Evolutionary conservation across 2,888 invertebrate species (phyloP).

Genomic region (Xestobium rufovillosum): DNA sequence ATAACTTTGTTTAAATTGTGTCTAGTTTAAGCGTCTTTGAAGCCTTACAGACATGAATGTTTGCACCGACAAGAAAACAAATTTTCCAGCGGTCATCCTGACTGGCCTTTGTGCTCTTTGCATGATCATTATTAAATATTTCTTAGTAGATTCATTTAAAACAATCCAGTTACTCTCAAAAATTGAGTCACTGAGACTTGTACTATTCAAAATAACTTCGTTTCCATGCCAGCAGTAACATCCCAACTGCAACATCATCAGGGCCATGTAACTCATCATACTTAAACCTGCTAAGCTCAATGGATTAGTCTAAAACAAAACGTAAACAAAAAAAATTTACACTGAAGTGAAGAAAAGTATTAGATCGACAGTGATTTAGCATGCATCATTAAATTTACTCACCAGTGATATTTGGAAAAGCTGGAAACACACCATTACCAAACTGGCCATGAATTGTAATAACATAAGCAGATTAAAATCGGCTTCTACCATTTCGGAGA

Average conservation of each 20-base stretch:
- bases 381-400: constrained; percentile 6
- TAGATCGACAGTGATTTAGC: background rate
- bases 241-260: constrained; percentile 43
- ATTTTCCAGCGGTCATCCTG: constrained; percentile 17
- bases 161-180: constrained; percentile 14
- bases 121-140: constrained; percentile 14
- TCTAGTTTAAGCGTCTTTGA: too few relatives aligned
- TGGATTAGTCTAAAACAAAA: constrained; percentile 4
- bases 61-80: constrained; percentile 12
- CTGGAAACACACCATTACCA: constrained; percentile 19
- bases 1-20: too few relatives aligned
- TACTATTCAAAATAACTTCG: constrained; percentile 32
- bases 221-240: constrained; percentile 45
- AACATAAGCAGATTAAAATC: constrained; percentile 18
- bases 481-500: constrained; percentile 18
- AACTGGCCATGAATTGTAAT: constrained; percentile 19
- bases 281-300: constrained; percentile 29
- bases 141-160: constrained; percentile 6
- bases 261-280: constrained; percentile 37
- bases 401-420: constrained; percentile 20
- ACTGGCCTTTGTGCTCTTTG: constrained; percentile 14
- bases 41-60: constrained; percentile 16
- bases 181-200: constrained; percentile 5
- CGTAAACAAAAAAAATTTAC: constrained; percentile 3
- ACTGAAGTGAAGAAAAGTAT: background rate